Evolutionary conservation across 37 sponge, comb jelly and placozoan species (phyloP), one percentile per base, ranked within the genome.

Genomic region (Hormiphora californensis): DNA sequence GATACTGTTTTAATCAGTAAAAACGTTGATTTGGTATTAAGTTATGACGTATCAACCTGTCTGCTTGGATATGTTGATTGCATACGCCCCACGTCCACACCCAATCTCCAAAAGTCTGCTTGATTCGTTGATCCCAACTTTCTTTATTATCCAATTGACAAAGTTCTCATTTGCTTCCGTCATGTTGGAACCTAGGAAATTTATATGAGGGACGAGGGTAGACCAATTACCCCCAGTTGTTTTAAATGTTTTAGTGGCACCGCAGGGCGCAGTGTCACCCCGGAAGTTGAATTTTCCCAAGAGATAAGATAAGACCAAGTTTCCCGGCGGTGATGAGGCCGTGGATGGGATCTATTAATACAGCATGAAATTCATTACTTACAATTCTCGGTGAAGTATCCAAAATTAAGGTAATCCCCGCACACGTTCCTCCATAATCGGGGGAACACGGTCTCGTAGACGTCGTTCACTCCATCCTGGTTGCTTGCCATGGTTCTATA

Each of bases 91-190:
- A 4, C 23, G 8, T 41, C 81, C 81, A 36, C 81, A 73, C 41
- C 81, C 81, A 17, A 73, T 38, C 12, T 73, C 81, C 46, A 73
- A 36, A 4, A 73, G 28, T 1, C 9, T 25, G 44, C 46, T 43
- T 4, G 35, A n/a, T 4, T 73, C 38, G n/a, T 21, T 40, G 41
- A 73, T 73, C 0, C 25, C 25, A 15, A 73, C 27, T 28, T 73
- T 38, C 0, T 38, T 23, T 8, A 73, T 33, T 27, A 73, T 73
- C 44, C 46, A 73, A 36, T 41, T 28, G 12, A 28, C 23, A 43
- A 73, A 43, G 46, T 73, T 33, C 7, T 73, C 81, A 41, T 73
- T 73, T 22, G 81, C 81, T 34, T 65, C 68, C 7, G 39, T 65
- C 36, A 65, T 36, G 35, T 36, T 34, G 7, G 4, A 36, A 19